Conservation (phyloP, 1,140 invertebrate genomes). For the Cephus cinctus region DNA sequence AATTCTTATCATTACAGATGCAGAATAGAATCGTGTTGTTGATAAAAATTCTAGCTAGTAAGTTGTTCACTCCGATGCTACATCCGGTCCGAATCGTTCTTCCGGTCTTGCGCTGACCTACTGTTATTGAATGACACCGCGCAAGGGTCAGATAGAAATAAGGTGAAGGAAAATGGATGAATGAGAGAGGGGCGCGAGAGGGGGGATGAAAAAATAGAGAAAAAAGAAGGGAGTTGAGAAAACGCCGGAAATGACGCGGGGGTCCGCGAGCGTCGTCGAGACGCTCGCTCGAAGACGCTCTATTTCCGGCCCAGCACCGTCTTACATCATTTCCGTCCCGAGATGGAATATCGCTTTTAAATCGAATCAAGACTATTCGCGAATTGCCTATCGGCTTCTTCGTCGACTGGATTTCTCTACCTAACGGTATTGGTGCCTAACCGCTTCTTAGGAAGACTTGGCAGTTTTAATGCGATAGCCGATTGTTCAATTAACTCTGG, state of each 20-base stretch:
- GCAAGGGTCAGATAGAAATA: too few species aligned
- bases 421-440: slow-evolving; percentile 15
- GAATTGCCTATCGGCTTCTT: slow-evolving; percentile 36
- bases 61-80: too few species aligned
- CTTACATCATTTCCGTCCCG: slow-evolving; percentile 54
- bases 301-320: slow-evolving; percentile 49
- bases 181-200: slow-evolving; percentile 16
- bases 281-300: slow-evolving; percentile 45
- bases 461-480: slow-evolving; percentile 30
- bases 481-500: slow-evolving; percentile 25
- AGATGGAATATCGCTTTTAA: slow-evolving; percentile 57
- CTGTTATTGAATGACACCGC: slow-evolving; percentile 27
- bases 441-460: slow-evolving; percentile 27
- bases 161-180: slow-evolving; percentile 31
- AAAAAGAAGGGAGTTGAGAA: too few species aligned
- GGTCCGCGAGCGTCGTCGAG: slow-evolving; percentile 22
- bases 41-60: too few species aligned
- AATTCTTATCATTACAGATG: not conserved
- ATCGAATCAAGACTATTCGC: slow-evolving; percentile 57
- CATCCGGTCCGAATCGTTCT: not conserved
- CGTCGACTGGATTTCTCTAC: slow-evolving; percentile 1
- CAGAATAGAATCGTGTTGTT: not conserved
- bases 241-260: slow-evolving; percentile 21
- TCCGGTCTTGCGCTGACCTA: slow-evolving; percentile 9
- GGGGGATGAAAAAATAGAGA: not conserved